Conservation (phyloP, 2,888 invertebrate species). For the Watsonalla binaria region DNA sequence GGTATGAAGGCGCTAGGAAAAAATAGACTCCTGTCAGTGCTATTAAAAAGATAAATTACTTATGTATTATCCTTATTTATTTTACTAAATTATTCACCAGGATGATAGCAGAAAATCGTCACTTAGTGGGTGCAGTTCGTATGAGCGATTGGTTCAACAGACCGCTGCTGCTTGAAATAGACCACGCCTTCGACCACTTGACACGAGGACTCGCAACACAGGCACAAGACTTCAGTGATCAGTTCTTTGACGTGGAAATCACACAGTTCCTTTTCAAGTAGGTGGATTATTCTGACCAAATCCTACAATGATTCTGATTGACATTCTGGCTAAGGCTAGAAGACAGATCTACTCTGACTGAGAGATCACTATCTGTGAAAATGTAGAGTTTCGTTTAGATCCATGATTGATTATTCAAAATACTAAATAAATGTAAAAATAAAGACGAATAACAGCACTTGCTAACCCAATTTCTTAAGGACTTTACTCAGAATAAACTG, state of each 20-base stretch:
- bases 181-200: slow-evolving; percentile 83
- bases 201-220: slow-evolving; percentile 87
- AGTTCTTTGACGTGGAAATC: slow-evolving; percentile 87
- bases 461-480: too few relatives aligned
- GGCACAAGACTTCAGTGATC: slow-evolving; percentile 86
- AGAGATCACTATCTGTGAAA: too few relatives aligned
- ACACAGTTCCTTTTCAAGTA: slow-evolving; percentile 67
- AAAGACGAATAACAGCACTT: too few relatives aligned
- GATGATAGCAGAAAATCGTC: slow-evolving; percentile 78
- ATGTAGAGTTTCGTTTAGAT: too few relatives aligned
- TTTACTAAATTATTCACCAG: slow-evolving; percentile 44
- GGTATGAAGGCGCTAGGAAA: too few relatives aligned
- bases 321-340: too few relatives aligned
- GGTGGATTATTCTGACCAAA: slow-evolving; percentile 15
- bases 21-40: too few relatives aligned
- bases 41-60: not conserved
- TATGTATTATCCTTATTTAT: not conserved
- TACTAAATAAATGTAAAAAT: too few relatives aligned
- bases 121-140: slow-evolving; percentile 75
- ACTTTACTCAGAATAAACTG: too few relatives aligned
- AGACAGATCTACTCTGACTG: too few relatives aligned
- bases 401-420: too few relatives aligned
- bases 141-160: slow-evolving; percentile 85
- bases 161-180: slow-evolving; percentile 81
- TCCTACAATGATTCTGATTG: too few relatives aligned